Base-by-base conservation (phyloP, 2,888 invertebrate species). In the Parascotia fuliginaria region DNA sequence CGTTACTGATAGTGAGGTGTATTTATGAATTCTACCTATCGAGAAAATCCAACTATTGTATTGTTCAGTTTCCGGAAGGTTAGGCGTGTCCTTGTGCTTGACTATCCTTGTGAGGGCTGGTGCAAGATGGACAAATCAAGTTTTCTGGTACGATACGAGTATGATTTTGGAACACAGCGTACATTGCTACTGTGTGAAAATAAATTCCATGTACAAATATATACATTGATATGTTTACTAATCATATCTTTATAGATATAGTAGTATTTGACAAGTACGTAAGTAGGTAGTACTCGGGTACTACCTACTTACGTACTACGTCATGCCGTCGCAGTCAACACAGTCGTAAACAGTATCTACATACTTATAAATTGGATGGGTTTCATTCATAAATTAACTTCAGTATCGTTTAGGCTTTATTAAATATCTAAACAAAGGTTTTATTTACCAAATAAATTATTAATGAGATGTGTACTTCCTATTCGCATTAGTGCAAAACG, bases 1-100 rank as follows among this genome's bases (percentile, higher is more conserved):
- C 85, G 87, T 85, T 89, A 83, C 79, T 83, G 87, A 87, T 89
- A 87, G 79, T 84, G 77, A 73, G 75, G 62, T 77, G 72, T 81
- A 74, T 80, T 83, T 78, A 77, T 75, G 58, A 55, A 76, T 74
- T 76, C 77, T 74, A 65, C 70, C 66, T 73, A 72, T 62, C 62
- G 59, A 61, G 59, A 54, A 62, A 67, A 65, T 51, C 61, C 65
- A 61, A 51, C 48, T 45, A 36, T 28, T 47, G 29, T 57, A 44
- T 41, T 54, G 60, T 41, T 55, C 49, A 51, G 54, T 59, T 56
- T 47, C 55, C 57, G 45, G 52, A 47, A 48, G 41, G 38, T 31
- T 27, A 15, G 13, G 15, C 45, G 6, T 39, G 29, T 47, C 43
- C 40, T 33, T 42, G 42, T 14, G 41, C 22, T 39, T 15, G 43